A percentile compares a stretch with the other conserved stretches of the same genome.
Evolutionary conservation across 2,113 vertebrate species (phyloP).

Genomic region (Mesocricetus auratus): DNA sequence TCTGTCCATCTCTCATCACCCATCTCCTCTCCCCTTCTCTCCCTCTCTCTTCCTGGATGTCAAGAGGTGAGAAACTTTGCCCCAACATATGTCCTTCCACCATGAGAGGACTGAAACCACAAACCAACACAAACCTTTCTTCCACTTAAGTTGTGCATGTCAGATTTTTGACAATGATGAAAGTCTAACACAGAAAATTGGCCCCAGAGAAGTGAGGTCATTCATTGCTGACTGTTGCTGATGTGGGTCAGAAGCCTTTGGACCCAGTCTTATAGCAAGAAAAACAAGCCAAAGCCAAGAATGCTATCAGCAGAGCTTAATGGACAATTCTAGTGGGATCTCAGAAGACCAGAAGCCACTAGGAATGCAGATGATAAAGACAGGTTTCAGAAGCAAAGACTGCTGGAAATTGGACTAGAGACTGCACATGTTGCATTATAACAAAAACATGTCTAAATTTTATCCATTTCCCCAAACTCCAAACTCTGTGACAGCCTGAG

Average conservation of each 20-base stretch:
- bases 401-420: background rate
- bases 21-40: background rate
- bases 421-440: background rate
- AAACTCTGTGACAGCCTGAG: background rate
- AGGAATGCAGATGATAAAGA: background rate
- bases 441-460: background rate
- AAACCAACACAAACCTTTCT: background rate
- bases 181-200: background rate
- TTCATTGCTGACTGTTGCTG: background rate
- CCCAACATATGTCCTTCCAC: background rate
- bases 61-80: background rate
- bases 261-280: background rate
- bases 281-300: background rate
- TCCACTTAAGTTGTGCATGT: background rate
- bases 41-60: background rate
- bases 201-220: background rate
- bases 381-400: background rate
- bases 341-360: background rate
- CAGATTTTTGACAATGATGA: background rate
- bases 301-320: background rate
- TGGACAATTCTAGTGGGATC: background rate
- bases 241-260: background rate
- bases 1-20: background rate
- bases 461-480: background rate
- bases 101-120: background rate